Conservation (phyloP, 2,888 invertebrate species). For the Plemyria rubiginata region DNA sequence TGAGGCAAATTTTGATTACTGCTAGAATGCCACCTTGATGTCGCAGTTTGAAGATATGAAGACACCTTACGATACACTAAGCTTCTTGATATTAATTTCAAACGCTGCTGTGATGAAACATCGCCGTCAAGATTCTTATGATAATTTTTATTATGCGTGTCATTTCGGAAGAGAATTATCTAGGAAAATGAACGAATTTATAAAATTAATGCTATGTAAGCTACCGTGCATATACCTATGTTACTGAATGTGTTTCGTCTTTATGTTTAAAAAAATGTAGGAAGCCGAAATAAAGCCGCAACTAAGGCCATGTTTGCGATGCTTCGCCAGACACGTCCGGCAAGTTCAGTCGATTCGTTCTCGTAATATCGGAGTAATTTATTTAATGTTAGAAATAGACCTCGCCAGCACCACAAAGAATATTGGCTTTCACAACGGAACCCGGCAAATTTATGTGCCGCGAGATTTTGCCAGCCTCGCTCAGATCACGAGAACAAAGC, state of each 20-base stretch:
- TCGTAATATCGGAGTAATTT: constrained; percentile 83
- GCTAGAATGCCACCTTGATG: constrained; percentile 38
- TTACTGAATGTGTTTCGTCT: too few species aligned
- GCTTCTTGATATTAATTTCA: constrained; percentile 21
- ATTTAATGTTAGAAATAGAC: constrained; percentile 83
- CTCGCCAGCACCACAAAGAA: constrained; percentile 77
- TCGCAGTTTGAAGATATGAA: constrained; percentile 39
- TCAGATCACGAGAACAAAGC: constrained; percentile 69
- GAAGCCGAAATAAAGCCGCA: constrained; percentile 51
- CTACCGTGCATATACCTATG: too few species aligned
- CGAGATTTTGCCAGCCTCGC: constrained; percentile 74
- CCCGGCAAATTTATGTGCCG: constrained; percentile 79
- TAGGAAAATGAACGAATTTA: not conserved
- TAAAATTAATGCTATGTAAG: not conserved
- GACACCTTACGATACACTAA: constrained; percentile 28
- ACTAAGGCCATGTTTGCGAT: constrained; percentile 73
- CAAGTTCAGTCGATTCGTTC: constrained; percentile 80
- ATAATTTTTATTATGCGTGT: constrained; percentile 13
- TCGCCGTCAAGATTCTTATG: constrained; percentile 22
- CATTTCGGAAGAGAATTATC: not conserved
- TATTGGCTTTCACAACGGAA: constrained; percentile 84
- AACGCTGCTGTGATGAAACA: constrained; percentile 26
- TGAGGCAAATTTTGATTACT: constrained; percentile 37
- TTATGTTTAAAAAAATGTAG: not conserved
- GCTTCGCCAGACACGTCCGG: constrained; percentile 72